Conservation (phyloP, 2,888 invertebrate genomes). For the Pammene aurita region DNA sequence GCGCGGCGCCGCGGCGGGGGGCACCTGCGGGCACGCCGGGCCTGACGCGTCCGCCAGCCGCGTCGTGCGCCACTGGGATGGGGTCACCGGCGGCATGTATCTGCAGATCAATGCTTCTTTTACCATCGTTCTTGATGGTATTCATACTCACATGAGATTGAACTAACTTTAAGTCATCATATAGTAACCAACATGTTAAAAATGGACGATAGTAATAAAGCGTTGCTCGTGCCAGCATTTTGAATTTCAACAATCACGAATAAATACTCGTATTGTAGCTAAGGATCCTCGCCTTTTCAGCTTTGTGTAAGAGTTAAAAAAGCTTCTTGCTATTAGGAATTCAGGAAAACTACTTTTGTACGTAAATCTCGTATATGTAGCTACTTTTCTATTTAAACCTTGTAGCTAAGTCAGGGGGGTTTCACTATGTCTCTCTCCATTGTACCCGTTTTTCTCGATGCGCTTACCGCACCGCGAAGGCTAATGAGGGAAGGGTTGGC, state of each 20-base stretch:
- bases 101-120: conserved; percentile 60
- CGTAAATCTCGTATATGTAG: neutral
- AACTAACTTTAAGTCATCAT: too few relatives aligned
- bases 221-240: neutral
- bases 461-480: too few relatives aligned
- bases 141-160: neutral
- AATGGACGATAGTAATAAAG: too few relatives aligned
- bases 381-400: neutral
- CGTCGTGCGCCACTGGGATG: conserved; percentile 93
- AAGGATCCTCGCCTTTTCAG: neutral
- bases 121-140: neutral
- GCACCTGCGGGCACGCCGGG: conserved; percentile 94
- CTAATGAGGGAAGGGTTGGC: too few relatives aligned
- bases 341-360: neutral
- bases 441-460: too few relatives aligned
- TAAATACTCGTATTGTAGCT: neutral
- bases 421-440: too few relatives aligned
- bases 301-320: neutral
- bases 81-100: conserved; percentile 97
- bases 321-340: neutral
- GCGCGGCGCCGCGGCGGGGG: conserved; percentile 73
- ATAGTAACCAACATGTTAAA: too few relatives aligned
- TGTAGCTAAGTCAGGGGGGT: too few relatives aligned
- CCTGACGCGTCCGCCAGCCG: conserved; percentile 91
- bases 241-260: neutral